Evolutionary conservation across 2,888 invertebrate species (phyloP), one percentile per base, ranked within the genome.

Genomic region (Timema podura): DNA sequence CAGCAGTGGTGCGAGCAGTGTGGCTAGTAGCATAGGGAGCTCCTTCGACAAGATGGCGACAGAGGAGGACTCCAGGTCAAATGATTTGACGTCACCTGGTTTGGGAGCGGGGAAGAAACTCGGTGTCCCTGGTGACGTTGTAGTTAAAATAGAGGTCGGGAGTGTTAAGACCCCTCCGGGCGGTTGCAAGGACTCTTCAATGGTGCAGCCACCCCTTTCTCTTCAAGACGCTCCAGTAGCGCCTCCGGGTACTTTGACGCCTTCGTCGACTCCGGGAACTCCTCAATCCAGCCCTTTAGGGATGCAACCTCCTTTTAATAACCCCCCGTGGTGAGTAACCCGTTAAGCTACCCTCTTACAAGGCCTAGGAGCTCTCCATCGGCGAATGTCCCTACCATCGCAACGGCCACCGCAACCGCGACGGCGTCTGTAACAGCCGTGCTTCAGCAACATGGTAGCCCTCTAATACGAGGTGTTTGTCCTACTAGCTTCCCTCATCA

Each of bases 31-130:
- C 78, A 81, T 85, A 81, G 79, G 86, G 81, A 88, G 88, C 70
- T 89, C 89, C 0, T 89, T 90, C 75, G 91, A 91, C 76, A 91
- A 91, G 78, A 84, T 91, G 78, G 84, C 86, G 74, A 89, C 87
- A 30, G 91, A 91, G 80, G 91, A 91, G 72, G 91, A 91, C 79
- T 91, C 91, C 6, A 83, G 89, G 74, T 91, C 89, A 45, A 89
- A 89, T 75, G 89, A 90, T 73, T 45, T 69, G 57, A 45, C 69
- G 30, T 65, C 69, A n/a, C 66, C 69, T 48, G 69, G 69, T n/a
- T 65, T 69, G 11, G 30, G 30, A 30, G 59, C 65, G 9, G 65
- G 59, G 15, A 69, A 69, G 66, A 69, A 65, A 65, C 65, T 65
- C 13, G 65, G 65, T n/a, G 16, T 65, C 11, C 61, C 61, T 8